Conservation (phyloP, 2,888 invertebrate species). For the Pristionchus exspectatus region DNA sequence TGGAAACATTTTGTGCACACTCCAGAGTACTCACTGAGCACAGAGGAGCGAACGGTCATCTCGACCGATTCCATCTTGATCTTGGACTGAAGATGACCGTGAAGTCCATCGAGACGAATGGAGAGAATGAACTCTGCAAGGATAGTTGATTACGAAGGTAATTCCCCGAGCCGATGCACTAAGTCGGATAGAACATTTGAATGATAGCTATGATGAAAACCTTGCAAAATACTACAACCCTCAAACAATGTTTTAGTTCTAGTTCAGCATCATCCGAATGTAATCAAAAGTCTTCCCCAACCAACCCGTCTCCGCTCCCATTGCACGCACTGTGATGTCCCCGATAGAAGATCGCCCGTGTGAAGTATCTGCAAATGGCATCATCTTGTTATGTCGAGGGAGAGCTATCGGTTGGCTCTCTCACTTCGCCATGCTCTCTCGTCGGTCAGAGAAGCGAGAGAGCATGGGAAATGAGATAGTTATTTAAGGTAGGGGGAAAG, state of each 20-base stretch:
- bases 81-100: constrained; percentile 22
- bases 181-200: neutral
- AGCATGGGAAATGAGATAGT: neutral
- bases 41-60: neutral
- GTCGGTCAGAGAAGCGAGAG: neutral
- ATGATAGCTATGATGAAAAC: neutral
- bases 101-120: constrained; percentile 9
- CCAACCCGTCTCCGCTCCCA: neutral
- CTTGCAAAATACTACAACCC: neutral
- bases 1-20: neutral
- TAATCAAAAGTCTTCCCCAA: too few relatives aligned
- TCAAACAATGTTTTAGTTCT: neutral
- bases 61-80: neutral
- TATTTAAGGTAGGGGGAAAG: neutral
- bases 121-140: constrained; percentile 19
- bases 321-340: neutral
- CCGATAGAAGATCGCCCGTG: neutral
- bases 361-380: neutral
- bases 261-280: too few relatives aligned
- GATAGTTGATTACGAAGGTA: neutral
- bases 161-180: too few relatives aligned
- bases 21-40: constrained; percentile 25
- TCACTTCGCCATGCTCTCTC: too few relatives aligned
- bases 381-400: neutral
- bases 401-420: too few relatives aligned